These are phyloP conservation scores for Neolamprologus variostigma DNA, from an alignment of 2,113 vertebrate species.

Conservation along the genomic window DNA sequence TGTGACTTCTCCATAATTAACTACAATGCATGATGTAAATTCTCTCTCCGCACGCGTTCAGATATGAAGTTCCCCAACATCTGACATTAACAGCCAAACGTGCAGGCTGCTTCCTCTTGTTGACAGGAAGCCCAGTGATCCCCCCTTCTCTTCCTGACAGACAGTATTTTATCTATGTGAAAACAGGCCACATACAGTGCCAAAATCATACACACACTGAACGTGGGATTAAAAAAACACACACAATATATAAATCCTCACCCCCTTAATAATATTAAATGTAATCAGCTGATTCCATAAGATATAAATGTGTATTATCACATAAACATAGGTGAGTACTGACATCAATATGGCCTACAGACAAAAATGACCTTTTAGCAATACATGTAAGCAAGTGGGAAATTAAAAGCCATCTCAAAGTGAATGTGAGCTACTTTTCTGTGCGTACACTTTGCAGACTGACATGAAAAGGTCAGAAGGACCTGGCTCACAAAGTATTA, in stretches of 20 bases:
- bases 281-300: neutral
- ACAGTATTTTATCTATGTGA: neutral
- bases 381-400: neutral
- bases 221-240: neutral
- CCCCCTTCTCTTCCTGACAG: constrained; percentile 21
- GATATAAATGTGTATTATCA: neutral
- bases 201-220: neutral
- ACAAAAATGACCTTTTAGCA: neutral
- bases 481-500: neutral
- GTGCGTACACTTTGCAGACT: neutral
- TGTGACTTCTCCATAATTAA: neutral
- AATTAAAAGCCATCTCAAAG: neutral
- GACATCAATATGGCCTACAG: neutral
- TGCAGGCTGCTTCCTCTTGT: constrained; percentile 28
- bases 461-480: neutral
- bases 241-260: neutral
- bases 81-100: neutral
- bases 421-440: neutral
- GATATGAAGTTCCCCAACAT: neutral
- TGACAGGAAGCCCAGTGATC: constrained; percentile 39
- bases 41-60: neutral
- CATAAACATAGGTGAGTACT: neutral
- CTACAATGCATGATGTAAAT: neutral
- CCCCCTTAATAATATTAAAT: neutral
- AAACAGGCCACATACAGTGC: neutral